A percentile compares a stretch with the other conserved stretches of the same genome.
Conservation (phyloP, 2,888 invertebrate genomes). For the Hermaeophaga mercurialis region DNA sequence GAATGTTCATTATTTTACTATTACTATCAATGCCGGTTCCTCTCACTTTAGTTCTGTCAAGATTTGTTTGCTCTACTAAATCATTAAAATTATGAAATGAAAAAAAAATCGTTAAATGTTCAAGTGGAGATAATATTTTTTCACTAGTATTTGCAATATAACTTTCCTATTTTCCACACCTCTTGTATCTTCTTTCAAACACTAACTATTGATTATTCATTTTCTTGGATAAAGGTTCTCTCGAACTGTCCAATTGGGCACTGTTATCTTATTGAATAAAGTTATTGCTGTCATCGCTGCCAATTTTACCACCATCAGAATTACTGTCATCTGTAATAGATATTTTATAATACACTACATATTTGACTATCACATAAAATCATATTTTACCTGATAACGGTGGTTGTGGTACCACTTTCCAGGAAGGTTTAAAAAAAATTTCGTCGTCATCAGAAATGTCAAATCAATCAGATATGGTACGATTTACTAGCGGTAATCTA, state of each 20-base stretch:
- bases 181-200: neutral
- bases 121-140: constrained; percentile 1
- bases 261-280: constrained; percentile 2
- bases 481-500: constrained; percentile 4
- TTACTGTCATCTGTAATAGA: constrained; percentile 4
- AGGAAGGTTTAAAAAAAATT: neutral
- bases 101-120: constrained; percentile 3
- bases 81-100: neutral
- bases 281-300: neutral
- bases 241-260: neutral
- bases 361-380: neutral
- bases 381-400: constrained; percentile 6
- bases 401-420: neutral
- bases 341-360: neutral
- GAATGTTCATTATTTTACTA: neutral
- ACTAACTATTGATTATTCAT: neutral
- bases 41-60: neutral
- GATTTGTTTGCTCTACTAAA: constrained; percentile 1
- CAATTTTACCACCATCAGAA: neutral
- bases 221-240: neutral
- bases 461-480: constrained; percentile 5
- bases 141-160: neutral
- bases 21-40: constrained; percentile 1
- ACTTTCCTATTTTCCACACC: neutral
- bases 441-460: constrained; percentile 3